Base-by-base conservation (phyloP, 2,888 invertebrate genomes). In the Sminthurides aquaticus region DNA sequence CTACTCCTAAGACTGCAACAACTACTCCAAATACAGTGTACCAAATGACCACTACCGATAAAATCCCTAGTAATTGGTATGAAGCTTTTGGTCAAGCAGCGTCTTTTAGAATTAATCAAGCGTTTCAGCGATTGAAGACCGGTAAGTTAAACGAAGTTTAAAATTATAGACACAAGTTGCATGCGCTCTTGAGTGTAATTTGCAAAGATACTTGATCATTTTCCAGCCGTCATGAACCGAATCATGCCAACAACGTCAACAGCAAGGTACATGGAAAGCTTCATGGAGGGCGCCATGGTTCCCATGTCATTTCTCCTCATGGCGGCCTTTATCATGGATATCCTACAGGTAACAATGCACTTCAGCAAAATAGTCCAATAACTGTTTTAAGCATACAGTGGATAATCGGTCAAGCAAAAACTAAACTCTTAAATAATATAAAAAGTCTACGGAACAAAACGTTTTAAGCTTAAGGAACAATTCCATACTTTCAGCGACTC, bases 281-380 rank as follows among this genome's bases (percentile, higher is more conserved):
- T 56, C 24, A 62, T 62, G 62, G 62, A 62, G 8, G 62, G 62
- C 11, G 62, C 62, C 1, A 62, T 62, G 62, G 62, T 62, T 18
- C 57, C 56, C 1, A 62, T 56, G 62, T 22, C 57, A 0, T 62
- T 62, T 28, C 49, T 62, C 18, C 49, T 62, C 3, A 62, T 62
- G 62, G 62, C 62, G 1, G 62, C 62, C 11, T 62, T 62, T 49
- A 62, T 62, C 3, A 62, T 62, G 62, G 62, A 62, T 24, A 62
- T 62, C 28, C 25, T 62, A 18, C 62, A 62, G 34, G 62, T 62
- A 24, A 43, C 11, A 5, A 52, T 52, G 22, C 52, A 20, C 8
- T 52, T 15, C 8, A 15, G 15, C 15, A 15, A 43, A 15, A 43
- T 43, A 8, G 48, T 43, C 22, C 5, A 49, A 20, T 49, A 49